These are phyloP conservation scores for Saturnia pavonia DNA, from an alignment of 2,888 invertebrate species.

Conservation along the genomic window DNA sequence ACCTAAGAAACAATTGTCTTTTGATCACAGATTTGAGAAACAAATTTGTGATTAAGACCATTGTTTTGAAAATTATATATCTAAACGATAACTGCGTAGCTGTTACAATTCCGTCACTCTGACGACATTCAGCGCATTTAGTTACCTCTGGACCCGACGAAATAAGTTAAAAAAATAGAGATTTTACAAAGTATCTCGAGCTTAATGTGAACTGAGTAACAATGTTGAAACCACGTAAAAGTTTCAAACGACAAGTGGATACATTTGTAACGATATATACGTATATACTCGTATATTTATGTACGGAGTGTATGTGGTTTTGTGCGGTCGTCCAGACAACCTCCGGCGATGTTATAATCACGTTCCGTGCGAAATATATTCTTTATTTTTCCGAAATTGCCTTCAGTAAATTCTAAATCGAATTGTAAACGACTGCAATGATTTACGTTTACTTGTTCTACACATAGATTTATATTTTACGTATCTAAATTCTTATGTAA, in stretches of 20 bases:
- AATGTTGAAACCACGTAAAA: not conserved
- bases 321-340: not conserved
- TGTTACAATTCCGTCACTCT: no score
- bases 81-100: no score
- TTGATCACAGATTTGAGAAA: no score
- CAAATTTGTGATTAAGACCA: no score
- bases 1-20: not conserved
- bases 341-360: conserved; percentile 4
- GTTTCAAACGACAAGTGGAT: not conserved
- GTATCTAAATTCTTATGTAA: no score
- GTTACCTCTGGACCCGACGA: no score
- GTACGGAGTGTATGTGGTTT: not conserved
- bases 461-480: no score
- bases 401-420: not conserved
- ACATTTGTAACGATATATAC: not conserved
- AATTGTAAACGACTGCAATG: not conserved
- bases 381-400: not conserved
- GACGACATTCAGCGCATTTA: no score
- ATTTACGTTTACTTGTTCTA: not conserved
- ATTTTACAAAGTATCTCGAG: not conserved
- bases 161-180: not conserved
- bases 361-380: not conserved
- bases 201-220: not conserved
- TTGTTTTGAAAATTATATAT: no score
- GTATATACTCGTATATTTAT: not conserved